phyloP scores from a whole-genome alignment of 2,113 vertebrate genomes.

The Cyprinodon brontotheroides region DNA sequence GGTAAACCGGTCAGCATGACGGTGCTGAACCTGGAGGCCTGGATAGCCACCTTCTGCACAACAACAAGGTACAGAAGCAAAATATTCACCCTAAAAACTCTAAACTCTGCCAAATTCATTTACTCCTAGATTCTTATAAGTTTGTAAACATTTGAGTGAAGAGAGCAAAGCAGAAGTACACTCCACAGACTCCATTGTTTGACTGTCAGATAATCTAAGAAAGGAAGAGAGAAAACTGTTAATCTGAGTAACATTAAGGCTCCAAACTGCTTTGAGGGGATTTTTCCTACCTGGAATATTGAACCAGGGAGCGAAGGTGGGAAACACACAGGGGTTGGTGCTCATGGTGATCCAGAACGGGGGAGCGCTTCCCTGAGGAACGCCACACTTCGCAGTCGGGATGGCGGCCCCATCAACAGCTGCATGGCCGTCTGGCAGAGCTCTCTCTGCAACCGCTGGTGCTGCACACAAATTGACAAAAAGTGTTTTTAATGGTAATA shows the following conservation, averaged over 20 bases:
- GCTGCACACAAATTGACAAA: constrained; percentile 13
- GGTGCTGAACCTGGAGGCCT: neutral
- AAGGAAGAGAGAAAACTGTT: too few species aligned
- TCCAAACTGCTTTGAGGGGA: neutral
- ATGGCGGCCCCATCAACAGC: fast-evolving
- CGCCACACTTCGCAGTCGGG: neutral
- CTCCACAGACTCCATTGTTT: neutral
- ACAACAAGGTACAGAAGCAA: neutral
- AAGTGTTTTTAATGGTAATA: neutral
- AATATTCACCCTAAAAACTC: neutral
- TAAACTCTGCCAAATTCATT: neutral
- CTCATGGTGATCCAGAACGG: constrained; percentile 55
- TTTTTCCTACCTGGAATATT: constrained; percentile 49
- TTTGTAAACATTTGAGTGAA: neutral
- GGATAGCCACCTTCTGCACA: neutral
- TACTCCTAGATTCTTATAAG: neutral
- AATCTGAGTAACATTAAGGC: neutral
- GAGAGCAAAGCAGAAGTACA: neutral
- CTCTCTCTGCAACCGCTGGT: neutral
- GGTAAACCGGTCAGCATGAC: constrained; percentile 56
- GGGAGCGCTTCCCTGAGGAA: neutral
- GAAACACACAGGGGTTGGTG: constrained; percentile 33
- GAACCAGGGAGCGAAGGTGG: constrained; percentile 51
- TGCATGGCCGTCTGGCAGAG: neutral
- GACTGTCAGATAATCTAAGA: neutral